These are phyloP conservation scores for Lydus trimaculatus DNA, from an alignment of 2,888 invertebrate genomes.

Conservation along the genomic window DNA sequence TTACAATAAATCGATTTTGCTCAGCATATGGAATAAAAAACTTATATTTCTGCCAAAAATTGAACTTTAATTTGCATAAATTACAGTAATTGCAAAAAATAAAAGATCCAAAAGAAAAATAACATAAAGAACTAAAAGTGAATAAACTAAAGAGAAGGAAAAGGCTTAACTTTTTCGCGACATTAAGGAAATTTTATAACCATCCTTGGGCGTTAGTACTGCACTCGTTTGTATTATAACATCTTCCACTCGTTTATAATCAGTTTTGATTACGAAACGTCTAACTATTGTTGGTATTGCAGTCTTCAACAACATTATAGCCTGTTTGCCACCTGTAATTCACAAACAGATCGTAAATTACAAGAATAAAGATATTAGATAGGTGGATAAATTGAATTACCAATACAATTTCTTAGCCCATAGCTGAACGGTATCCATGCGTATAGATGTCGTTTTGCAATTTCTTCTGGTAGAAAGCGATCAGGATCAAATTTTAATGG, in stretches of 20 bases:
- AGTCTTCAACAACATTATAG: constrained; percentile 44
- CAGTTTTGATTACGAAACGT: constrained; percentile 41
- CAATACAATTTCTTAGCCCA: neutral
- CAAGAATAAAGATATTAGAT: neutral
- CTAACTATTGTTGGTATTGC: constrained; percentile 39
- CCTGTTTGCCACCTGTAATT: constrained; percentile 42
- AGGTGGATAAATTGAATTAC: neutral
- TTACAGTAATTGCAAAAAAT: no score
- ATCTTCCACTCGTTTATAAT: constrained; percentile 44
- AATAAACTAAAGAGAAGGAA: no score
- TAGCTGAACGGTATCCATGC: neutral
- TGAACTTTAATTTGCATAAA: no score
- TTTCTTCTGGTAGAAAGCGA: neutral
- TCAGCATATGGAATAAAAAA: no score
- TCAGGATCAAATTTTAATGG: no score
- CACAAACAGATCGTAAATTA: neutral
- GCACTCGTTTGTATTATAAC: constrained; percentile 44
- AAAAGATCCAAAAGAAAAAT: no score
- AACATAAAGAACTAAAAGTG: no score
- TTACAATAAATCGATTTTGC: no score
- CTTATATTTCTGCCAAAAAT: no score
- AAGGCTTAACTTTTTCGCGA: no score
- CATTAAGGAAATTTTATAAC: constrained; percentile 44
- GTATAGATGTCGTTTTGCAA: neutral
- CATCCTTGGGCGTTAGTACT: constrained; percentile 45